Percentiles rank a stretch among this genome's conserved stretches.
phyloP scores from a whole-genome alignment of 2,888 invertebrate genomes.

The Drosophila acutilabella region DNA sequence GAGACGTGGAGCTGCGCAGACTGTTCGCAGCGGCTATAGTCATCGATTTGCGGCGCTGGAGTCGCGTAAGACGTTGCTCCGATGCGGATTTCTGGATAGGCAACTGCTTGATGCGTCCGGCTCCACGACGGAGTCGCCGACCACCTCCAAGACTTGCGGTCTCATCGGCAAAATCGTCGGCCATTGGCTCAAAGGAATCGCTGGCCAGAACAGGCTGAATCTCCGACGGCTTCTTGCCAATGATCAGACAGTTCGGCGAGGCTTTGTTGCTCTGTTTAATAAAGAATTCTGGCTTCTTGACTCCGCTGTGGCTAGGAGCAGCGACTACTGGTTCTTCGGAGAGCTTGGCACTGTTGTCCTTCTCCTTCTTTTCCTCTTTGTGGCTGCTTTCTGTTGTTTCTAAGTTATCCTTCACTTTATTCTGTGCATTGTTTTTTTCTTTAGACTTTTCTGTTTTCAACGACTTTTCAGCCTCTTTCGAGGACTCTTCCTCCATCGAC shows the following conservation, averaged over 20 bases:
- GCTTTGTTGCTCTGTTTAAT: conserved; percentile 52
- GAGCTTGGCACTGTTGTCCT: neutral
- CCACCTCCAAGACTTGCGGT: conserved; percentile 39
- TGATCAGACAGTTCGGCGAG: conserved; percentile 51
- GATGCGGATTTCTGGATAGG: conserved; percentile 40
- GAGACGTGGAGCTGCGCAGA: conserved; percentile 53
- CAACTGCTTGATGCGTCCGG: conserved; percentile 29
- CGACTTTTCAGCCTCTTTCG: neutral
- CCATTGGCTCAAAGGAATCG: conserved; percentile 25
- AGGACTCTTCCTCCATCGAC: neutral
- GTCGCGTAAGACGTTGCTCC: conserved; percentile 60
- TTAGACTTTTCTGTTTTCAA: neutral
- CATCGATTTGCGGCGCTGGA: conserved; percentile 63
- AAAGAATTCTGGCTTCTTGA: conserved; percentile 54
- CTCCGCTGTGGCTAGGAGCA: neutral
- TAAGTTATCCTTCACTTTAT: neutral
- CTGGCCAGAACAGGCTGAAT: neutral
- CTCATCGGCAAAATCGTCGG: conserved; percentile 39
- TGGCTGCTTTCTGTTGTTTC: too few relatives aligned
- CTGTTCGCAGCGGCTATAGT: conserved; percentile 37
- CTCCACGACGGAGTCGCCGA: conserved; percentile 37
- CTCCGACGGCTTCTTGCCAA: conserved; percentile 46
- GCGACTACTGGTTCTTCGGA: neutral
- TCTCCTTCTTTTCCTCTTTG: neutral
- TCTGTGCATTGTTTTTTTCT: neutral